phyloP scores from a whole-genome alignment of 1,140 invertebrate species.

The Sitodiplosis mosellana region DNA sequence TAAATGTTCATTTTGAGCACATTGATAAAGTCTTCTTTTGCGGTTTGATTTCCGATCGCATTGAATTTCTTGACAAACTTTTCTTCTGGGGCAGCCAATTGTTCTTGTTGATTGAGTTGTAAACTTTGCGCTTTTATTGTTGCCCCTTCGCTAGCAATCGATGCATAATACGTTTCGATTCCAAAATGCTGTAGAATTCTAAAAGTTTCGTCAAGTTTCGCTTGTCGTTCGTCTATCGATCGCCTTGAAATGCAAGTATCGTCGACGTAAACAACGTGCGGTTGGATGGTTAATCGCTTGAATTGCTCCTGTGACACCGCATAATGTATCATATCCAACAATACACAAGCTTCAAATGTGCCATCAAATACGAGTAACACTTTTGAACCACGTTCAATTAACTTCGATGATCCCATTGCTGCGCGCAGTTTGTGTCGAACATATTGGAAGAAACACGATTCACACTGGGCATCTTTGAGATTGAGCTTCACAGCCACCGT shows the following conservation, averaged over 20 bases:
- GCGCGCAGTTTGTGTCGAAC: constrained; percentile 22
- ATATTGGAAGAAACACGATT: constrained; percentile 14
- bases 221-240: background rate
- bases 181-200: background rate
- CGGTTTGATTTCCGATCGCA: constrained; percentile 6
- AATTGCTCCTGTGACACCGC: constrained; percentile 18
- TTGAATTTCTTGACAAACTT: background rate
- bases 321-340: constrained; percentile 19
- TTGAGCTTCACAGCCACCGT: constrained; percentile 14
- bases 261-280: constrained; percentile 16
- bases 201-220: background rate
- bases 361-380: constrained; percentile 17
- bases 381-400: constrained; percentile 13
- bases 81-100: constrained; percentile 5
- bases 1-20: constrained; percentile 11
- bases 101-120: background rate
- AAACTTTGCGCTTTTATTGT: background rate
- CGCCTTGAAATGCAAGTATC: constrained; percentile 12
- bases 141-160: background rate
- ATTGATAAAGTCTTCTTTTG: constrained; percentile 15
- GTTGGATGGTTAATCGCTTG: constrained; percentile 16
- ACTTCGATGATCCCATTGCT: constrained; percentile 17
- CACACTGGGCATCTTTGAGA: constrained; percentile 15
- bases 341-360: constrained; percentile 10
- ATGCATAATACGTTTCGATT: background rate